These are phyloP conservation scores for Phrynocephalus vlangalii DNA, from an alignment of 2,797 vertebrate genomes.

Conservation along the genomic window DNA sequence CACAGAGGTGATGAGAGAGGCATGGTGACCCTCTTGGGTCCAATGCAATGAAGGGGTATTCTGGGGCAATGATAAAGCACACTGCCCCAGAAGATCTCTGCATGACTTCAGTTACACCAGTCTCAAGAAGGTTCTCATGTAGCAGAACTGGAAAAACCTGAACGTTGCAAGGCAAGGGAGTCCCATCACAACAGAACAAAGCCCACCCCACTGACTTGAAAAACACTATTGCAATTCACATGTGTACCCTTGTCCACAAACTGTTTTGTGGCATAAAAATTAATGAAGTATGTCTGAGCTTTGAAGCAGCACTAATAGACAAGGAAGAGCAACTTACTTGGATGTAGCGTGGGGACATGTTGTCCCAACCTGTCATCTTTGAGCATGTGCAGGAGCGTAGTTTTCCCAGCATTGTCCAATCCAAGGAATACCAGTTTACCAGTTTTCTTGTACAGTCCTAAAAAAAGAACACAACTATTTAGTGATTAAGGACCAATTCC, in stretches of 20 bases:
- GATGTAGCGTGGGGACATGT: conserved; percentile 95
- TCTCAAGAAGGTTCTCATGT: too few species aligned
- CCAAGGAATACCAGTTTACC: conserved; percentile 99
- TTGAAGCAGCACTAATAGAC: background rate
- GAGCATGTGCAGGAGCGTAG: conserved; percentile 97
- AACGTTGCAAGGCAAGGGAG: background rate
- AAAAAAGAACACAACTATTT: conserved; percentile 50
- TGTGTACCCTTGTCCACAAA: background rate
- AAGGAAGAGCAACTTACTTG: conserved; percentile 86
- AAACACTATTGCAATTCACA: background rate
- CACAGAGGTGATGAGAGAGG: too few species aligned
- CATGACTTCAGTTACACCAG: too few species aligned
- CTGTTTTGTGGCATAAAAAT: background rate
- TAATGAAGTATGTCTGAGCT: background rate
- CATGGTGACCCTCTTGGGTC: too few species aligned
- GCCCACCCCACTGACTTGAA: too few species aligned
- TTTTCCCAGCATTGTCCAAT: conserved; percentile 99
- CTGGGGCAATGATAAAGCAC: too few species aligned
- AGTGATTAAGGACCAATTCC: conserved; percentile 28
- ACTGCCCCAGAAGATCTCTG: too few species aligned
- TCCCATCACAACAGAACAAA: background rate
- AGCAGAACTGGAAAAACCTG: too few species aligned
- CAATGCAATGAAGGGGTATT: too few species aligned
- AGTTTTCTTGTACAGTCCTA: conserved; percentile 98
- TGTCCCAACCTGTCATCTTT: conserved; percentile 99